Conservation (phyloP, 2,888 invertebrate species). For the Podabrus alpinus region DNA sequence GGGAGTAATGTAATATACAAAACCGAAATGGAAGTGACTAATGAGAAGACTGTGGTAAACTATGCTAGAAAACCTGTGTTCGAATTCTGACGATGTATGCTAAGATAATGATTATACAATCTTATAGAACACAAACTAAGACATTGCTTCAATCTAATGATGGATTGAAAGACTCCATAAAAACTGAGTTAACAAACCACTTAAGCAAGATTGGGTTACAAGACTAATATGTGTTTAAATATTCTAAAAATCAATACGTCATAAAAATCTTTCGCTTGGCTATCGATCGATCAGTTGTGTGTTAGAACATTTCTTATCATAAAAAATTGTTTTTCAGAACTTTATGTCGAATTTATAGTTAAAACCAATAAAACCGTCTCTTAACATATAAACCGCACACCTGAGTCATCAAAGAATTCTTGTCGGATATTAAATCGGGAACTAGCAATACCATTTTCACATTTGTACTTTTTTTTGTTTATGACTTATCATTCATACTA, state of each 20-base stretch:
- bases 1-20: neutral
- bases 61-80: neutral
- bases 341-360: neutral
- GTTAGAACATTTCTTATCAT: neutral
- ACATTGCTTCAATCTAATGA: neutral
- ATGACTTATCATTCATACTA: slow-evolving; percentile 17
- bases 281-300: neutral
- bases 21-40: neutral
- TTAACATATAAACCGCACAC: neutral
- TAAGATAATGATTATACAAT: neutral
- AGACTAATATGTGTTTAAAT: neutral
- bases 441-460: slow-evolving; percentile 20
- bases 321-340: neutral
- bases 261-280: neutral
- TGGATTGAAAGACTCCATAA: neutral
- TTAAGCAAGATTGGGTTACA: neutral
- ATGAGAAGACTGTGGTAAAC: neutral
- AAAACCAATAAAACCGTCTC: neutral
- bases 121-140: neutral
- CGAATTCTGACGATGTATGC: neutral
- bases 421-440: slow-evolving; percentile 22
- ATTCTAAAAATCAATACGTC: neutral
- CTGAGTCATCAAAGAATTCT: neutral
- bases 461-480: slow-evolving; percentile 23
- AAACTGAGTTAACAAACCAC: neutral